Base-by-base conservation (phyloP, 2,797 vertebrate species). In the Vespertilio murinus region DNA sequence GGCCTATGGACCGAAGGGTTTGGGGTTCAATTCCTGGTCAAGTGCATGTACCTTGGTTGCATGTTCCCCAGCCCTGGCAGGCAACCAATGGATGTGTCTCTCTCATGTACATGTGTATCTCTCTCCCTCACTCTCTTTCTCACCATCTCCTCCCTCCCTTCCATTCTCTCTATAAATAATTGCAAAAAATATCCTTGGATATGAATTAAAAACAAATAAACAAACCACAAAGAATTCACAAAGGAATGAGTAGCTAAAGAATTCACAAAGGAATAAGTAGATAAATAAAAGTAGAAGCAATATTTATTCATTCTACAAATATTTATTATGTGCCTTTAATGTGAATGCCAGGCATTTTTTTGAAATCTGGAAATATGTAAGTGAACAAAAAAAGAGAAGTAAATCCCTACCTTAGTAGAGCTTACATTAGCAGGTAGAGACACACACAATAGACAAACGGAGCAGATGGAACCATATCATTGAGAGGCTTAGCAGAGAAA, bases 361-460 rank as follows among this genome's bases (percentile, higher is more conserved):
- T 94, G 80, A 77, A 77, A 20, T 88, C 23, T 92, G 30, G 79
- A 30, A 85, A 94, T 49, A 91, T 0, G n/a, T 75, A 96, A 81
- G 38, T 70, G 49, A 95, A 85, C 64, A 85, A 90, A 94, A 81
- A 5, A 94, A 94, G 74, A 88, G 92, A 78, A 79, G 22, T 33
- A 83, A 77, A 61, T 54, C 52, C 30, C 35, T 56, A 38, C 8
- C 8, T 49, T 59, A 10, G 23, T 7, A 40, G 38, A 93, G 18
- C 18, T 69, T 74, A 30, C 14, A n/a, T 83, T 8, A 77, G 35
- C 16, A 42, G 17, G 4, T 1, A 38, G 28, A 84, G 11, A 38
- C 30, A 86, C 42, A 38, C 11, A 81, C 0, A 64, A 30, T 18
- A 94, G 70, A 11, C n/a, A 79, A 65, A 61, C 12, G 8, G 5